phyloP scores from a whole-genome alignment of 2,113 vertebrate species.

The Poeciliopsis occidentalis region DNA sequence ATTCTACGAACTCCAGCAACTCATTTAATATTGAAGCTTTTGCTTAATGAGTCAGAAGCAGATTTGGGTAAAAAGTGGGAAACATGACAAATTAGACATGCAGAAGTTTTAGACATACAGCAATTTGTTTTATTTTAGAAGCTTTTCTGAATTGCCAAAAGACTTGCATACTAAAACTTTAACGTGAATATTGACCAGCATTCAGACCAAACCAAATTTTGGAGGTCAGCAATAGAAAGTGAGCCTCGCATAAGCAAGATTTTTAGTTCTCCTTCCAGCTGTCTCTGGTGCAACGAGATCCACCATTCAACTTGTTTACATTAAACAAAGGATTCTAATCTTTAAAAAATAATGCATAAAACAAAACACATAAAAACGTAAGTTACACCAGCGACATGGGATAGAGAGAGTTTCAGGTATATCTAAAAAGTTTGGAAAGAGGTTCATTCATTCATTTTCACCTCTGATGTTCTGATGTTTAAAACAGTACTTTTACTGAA shows the following conservation, averaged over 20 bases:
- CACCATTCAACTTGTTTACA: neutral
- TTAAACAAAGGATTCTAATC: neutral
- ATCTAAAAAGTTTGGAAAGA: neutral
- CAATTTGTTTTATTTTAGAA: neutral
- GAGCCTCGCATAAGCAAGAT: too few species aligned
- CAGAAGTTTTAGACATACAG: neutral
- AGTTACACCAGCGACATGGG: neutral
- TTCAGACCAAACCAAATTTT: neutral
- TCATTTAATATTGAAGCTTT: too few species aligned
- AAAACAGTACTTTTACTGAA: neutral
- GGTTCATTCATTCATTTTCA: neutral
- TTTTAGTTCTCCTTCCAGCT: neutral
- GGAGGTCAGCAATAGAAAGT: neutral
- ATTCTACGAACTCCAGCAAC: too few species aligned
- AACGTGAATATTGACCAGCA: neutral
- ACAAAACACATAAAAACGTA: neutral
- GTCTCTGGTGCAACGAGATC: neutral
- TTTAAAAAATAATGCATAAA: neutral
- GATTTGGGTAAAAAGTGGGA: neutral
- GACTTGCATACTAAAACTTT: neutral
- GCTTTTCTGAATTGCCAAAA: too few species aligned
- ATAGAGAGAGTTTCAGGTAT: neutral
- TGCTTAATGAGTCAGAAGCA: neutral
- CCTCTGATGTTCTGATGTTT: neutral
- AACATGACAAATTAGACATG: too few species aligned